Evolutionary conservation across 1,140 invertebrate species (phyloP), one percentile per base, ranked within the genome.

Genomic region (Chionoecetes opilio): DNA sequence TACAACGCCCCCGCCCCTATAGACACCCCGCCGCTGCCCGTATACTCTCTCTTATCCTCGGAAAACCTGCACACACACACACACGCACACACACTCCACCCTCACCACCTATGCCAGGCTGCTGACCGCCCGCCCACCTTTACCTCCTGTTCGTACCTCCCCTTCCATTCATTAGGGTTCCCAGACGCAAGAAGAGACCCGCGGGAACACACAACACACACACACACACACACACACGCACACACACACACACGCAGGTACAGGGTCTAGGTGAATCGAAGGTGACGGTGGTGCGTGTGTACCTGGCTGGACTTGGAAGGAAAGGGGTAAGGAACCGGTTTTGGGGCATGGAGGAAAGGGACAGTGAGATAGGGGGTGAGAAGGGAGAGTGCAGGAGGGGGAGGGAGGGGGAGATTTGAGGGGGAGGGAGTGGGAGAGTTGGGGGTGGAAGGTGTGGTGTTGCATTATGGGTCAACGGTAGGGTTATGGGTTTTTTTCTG

Each of bases 171-270:
- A 75, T 75, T 75, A 75, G 21, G 63, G 63, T 75, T 75, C n/a
- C 21, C 63, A n/a, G 63, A 75, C n/a, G 63, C 63, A 75, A 75
- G 11, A 75, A 26, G n/a, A 75, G n/a, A 17, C 63, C 46, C 46
- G 46, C 46, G 46, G 46, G 46, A 53, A 53, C 46, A 53, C n/a
- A n/a, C 41, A 46, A 46, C 41, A 46, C 41, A 46, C 41, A 46
- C 41, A 46, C 41, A 46, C 41, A 46, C 41, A 46, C 63, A 75
- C 63, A 75, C 63, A 75, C 63, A 75, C 63, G n/a, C 63, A 75
- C 63, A 75, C 63, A 75, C 63, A 75, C 63, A 75, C 63, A 75
- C 63, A 75, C 63, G n/a, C 63, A 75, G 21, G n/a, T 5, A 75
- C 63, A n/a, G 1, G 9, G 2, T 3, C 46, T 63, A 63, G 53